Evolutionary conservation across 1,140 invertebrate species (phyloP).

Genomic region (Drosophila yakuba): DNA sequence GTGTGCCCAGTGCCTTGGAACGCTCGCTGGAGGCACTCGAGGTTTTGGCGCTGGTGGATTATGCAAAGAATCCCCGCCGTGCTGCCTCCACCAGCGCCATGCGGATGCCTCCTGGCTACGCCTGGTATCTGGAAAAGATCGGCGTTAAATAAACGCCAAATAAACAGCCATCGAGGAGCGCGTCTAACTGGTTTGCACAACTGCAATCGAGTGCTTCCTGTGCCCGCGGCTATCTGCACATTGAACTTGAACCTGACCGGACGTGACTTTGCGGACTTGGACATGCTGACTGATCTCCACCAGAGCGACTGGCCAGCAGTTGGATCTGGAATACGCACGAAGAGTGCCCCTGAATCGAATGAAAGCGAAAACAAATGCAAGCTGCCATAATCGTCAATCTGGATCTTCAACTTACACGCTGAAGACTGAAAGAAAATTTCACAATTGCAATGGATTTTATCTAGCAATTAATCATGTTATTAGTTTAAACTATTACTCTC

Average conservation of each 20-base stretch:
- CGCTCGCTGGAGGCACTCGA: background rate
- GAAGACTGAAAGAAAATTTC: conserved; percentile 16
- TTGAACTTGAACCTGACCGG: conserved; percentile 77
- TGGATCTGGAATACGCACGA: conserved; percentile 43
- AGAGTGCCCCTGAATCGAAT: conserved; percentile 44
- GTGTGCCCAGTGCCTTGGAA: conserved; percentile 48
- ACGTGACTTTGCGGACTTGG: conserved; percentile 59
- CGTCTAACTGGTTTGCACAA: conserved; percentile 63
- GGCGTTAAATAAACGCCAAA: conserved; percentile 31
- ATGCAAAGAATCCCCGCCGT: conserved; percentile 55
- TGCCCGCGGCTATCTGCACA: conserved; percentile 38
- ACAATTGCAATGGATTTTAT: background rate
- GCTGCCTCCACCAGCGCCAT: conserved; percentile 20
- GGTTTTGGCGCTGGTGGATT: conserved; percentile 12
- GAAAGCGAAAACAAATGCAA: conserved; percentile 64
- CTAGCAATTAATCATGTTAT: background rate
- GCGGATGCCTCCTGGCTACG: conserved; percentile 45
- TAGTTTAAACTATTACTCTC: too few relatives aligned
- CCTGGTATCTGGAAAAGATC: background rate
- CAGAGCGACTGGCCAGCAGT: conserved; percentile 1
- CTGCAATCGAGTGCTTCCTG: conserved; percentile 63
- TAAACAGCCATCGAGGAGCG: conserved; percentile 32
- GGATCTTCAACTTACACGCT: background rate
- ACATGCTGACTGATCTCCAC: conserved; percentile 7
- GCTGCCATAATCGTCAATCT: conserved; percentile 40